Percentiles rank a stretch among this genome's conserved stretches.
Evolutionary conservation across 2,113 vertebrate genomes (phyloP).

Genomic region (Martes martes): DNA sequence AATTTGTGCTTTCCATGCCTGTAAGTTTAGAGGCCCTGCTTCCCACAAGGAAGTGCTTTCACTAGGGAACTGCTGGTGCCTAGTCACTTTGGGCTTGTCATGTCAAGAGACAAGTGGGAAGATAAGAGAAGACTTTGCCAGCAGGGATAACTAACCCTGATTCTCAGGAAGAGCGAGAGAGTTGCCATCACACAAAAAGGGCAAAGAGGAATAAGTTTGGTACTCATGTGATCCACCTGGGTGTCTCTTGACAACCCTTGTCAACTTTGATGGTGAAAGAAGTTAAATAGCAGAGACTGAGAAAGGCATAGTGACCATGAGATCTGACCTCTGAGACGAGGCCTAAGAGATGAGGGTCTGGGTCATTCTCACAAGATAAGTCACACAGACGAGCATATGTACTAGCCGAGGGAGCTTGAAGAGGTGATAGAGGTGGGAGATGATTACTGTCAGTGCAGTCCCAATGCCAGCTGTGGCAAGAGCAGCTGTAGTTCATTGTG

Average conservation of each 20-base stretch:
- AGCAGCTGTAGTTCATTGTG: not conserved
- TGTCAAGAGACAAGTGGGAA: not conserved
- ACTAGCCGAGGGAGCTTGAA: not conserved
- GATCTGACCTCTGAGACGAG: not conserved
- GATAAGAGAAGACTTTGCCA: not conserved
- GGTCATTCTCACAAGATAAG: not conserved
- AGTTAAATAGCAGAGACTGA: not conserved
- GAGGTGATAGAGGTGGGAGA: not conserved
- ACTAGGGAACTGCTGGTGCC: not conserved
- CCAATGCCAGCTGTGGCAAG: not conserved
- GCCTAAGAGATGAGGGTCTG: not conserved
- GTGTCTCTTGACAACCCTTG: not conserved
- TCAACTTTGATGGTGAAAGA: not conserved
- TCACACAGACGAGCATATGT: no score
- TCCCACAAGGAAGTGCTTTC: not conserved
- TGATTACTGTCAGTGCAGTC: not conserved
- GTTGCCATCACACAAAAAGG: not conserved
- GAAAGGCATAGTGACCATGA: not conserved
- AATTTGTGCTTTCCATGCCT: not conserved
- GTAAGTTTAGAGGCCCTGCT: not conserved
- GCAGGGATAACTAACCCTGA: not conserved
- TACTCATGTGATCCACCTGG: not conserved
- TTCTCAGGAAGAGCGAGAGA: not conserved
- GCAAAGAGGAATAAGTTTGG: not conserved
- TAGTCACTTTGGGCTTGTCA: not conserved